Evolutionary conservation across 2,797 vertebrate genomes (phyloP).

Genomic region (Gambelia wislizenii): DNA sequence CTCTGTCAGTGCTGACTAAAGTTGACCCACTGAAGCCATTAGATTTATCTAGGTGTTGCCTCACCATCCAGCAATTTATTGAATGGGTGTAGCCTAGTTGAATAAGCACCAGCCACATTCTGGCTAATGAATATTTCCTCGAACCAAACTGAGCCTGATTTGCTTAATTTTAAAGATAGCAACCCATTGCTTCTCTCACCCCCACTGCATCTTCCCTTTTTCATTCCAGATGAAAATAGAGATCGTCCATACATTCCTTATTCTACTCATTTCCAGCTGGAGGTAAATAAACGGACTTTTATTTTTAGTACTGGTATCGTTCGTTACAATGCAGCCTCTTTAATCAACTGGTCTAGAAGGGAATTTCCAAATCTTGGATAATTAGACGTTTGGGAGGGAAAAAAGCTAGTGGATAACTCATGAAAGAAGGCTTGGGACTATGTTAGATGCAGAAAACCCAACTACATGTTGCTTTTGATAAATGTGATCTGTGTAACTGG

Average conservation of each 20-base stretch:
- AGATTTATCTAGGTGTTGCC: too few species aligned
- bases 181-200: not conserved
- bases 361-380: not conserved
- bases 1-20: too few species aligned
- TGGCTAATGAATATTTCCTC: not conserved
- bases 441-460: not conserved
- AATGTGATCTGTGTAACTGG: not conserved
- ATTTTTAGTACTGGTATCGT: not conserved
- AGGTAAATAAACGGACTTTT: slow-evolving; percentile 65
- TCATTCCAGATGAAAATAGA: slow-evolving; percentile 51
- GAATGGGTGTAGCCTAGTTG: too few species aligned
- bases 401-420: not conserved
- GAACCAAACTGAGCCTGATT: not conserved
- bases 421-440: not conserved
- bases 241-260: slow-evolving; percentile 62
- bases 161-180: not conserved
- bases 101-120: not conserved
- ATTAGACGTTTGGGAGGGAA: not conserved
- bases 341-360: not conserved
- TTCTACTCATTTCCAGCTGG: slow-evolving; percentile 77
- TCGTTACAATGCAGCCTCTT: not conserved
- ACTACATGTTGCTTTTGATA: slow-evolving; percentile 3
- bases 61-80: too few species aligned
- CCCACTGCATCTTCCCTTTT: not conserved
- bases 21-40: too few species aligned